These are phyloP conservation scores for Cheilosia scutellata DNA, from an alignment of 2,888 invertebrate genomes.

Conservation along the genomic window DNA sequence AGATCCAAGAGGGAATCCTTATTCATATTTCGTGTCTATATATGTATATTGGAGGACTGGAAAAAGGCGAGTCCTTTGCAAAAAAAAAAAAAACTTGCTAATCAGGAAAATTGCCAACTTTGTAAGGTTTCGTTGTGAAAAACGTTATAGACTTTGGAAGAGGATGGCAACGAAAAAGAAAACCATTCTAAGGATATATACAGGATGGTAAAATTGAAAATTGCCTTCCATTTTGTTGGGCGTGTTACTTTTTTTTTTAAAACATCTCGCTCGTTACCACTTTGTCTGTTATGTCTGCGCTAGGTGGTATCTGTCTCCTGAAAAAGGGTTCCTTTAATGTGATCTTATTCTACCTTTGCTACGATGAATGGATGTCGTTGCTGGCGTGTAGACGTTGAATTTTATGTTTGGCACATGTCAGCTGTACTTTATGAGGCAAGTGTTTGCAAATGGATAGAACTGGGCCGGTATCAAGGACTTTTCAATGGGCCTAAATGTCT, in stretches of 20 bases:
- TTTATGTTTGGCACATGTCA: neutral
- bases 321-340: constrained; percentile 9
- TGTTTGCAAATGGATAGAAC: neutral
- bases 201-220: constrained; percentile 60
- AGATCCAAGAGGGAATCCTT: constrained; percentile 43
- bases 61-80: constrained; percentile 38
- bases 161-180: constrained; percentile 16
- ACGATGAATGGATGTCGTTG: constrained; percentile 15
- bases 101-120: constrained; percentile 73
- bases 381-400: constrained; percentile 16
- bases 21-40: constrained; percentile 45
- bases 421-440: constrained; percentile 10
- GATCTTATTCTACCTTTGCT: constrained; percentile 1
- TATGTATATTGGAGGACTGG: constrained; percentile 6
- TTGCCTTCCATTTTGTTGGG: constrained; percentile 34
- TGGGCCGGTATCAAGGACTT: too few relatives aligned
- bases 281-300: constrained; percentile 45
- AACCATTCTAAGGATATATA: constrained; percentile 1
- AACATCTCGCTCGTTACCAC: constrained; percentile 42
- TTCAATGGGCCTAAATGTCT: too few relatives aligned
- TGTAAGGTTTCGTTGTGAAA: constrained; percentile 50
- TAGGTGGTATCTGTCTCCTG: constrained; percentile 8
- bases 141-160: constrained; percentile 39
- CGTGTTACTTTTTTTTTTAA: constrained; percentile 19
- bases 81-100: constrained; percentile 36